Evolutionary conservation across 1,140 invertebrate genomes (phyloP).

Genomic region (Apis cerana): DNA sequence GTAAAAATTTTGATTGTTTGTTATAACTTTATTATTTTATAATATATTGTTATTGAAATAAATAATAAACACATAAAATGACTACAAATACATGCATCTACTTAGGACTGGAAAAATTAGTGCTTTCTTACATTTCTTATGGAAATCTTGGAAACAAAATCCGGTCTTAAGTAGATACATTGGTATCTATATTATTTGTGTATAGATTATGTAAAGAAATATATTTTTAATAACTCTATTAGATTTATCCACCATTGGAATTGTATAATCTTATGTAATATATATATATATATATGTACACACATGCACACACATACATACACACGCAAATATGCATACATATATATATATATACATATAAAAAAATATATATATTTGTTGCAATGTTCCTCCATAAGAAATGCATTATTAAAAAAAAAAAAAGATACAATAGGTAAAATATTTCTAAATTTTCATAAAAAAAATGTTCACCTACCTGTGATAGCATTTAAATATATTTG

Average conservation of each 20-base stretch:
- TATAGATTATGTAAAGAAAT: constrained; percentile 4
- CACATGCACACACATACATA: not conserved
- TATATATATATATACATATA: not conserved
- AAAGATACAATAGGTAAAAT: constrained; percentile 60
- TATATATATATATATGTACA: not conserved
- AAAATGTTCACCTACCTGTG: constrained; percentile 76
- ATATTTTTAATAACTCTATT: constrained; percentile 26
- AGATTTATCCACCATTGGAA: constrained; percentile 75
- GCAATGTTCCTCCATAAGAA: constrained; percentile 78
- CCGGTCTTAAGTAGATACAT: constrained; percentile 78
- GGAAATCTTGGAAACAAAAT: constrained; percentile 64
- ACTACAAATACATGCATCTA: constrained; percentile 75
- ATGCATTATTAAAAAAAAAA: constrained; percentile 74
- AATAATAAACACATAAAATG: constrained; percentile 20
- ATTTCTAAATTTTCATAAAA: constrained; percentile 69
- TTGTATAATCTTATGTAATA: constrained; percentile 63
- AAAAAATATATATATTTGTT: constrained; percentile 38
- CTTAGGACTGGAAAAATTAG: constrained; percentile 76
- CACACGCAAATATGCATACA: not conserved
- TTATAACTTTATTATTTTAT: constrained; percentile 24
- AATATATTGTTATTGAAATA: constrained; percentile 12
- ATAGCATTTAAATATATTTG: constrained; percentile 57
- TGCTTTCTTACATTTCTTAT: constrained; percentile 79
- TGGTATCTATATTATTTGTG: constrained; percentile 42
- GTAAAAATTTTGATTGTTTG: constrained; percentile 8